Percentiles rank a stretch among this genome's conserved stretches.
phyloP scores from a whole-genome alignment of 64 coral and sea anemone genomes.

The Exaiptasia diaphana region DNA sequence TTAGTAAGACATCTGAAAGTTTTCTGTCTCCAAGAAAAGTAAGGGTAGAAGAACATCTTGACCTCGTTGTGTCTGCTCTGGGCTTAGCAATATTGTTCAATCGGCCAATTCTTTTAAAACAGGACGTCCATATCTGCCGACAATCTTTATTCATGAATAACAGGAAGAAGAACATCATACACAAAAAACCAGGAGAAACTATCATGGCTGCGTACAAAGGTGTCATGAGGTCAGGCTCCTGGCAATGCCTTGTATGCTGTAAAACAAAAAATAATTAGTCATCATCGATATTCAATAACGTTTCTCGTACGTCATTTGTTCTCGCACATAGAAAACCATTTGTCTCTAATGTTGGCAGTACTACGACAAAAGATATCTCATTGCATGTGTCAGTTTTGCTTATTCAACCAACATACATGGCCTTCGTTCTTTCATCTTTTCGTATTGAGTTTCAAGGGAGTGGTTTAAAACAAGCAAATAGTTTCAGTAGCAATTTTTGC shows the following conservation, averaged over 20 bases:
- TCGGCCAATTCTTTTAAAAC: slow-evolving; percentile 16
- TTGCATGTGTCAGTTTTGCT: no score
- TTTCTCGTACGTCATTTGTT: no score
- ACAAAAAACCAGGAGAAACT: slow-evolving; percentile 61
- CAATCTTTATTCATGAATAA: slow-evolving; percentile 94
- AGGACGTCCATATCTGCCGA: slow-evolving; percentile 63
- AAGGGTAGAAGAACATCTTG: slow-evolving; percentile 72
- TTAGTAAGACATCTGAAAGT: slow-evolving; percentile 10
- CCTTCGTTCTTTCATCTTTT: no score
- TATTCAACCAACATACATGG: no score
- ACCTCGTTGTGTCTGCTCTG: slow-evolving; percentile 17
- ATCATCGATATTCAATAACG: neutral
- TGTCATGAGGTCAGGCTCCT: slow-evolving; percentile 20
- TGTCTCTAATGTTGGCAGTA: no score
- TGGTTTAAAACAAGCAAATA: no score
- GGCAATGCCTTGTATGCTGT: slow-evolving; percentile 40
- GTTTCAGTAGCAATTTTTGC: no score
- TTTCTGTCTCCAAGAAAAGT: slow-evolving; percentile 45
- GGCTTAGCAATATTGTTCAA: neutral
- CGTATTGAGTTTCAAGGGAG: no score
- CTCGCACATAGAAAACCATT: no score
- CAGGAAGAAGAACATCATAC: slow-evolving; percentile 73
- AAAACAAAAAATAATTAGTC: neutral
- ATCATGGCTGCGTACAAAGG: slow-evolving; percentile 27
- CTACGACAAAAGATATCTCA: no score